Evolutionary conservation across 2,797 vertebrate species (phyloP).

Genomic region (Pseudochromis fuscus): DNA sequence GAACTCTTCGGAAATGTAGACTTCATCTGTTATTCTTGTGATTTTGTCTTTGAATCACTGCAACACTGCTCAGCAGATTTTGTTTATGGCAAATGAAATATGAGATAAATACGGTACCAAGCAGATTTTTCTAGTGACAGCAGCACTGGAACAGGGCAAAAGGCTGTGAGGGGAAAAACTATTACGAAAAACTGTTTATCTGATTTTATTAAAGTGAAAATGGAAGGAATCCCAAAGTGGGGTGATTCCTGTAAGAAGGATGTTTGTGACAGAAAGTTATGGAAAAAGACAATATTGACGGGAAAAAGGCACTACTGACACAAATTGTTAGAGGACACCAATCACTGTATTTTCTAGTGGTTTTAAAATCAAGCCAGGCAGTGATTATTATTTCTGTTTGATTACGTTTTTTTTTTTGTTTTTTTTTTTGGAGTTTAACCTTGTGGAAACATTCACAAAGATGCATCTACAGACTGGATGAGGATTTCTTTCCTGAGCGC

Average conservation of each 20-base stretch:
- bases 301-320: neutral
- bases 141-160: neutral
- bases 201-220: neutral
- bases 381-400: neutral
- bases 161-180: constrained; percentile 1
- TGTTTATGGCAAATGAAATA: constrained; percentile 18
- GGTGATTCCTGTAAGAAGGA: neutral
- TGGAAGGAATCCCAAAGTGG: neutral
- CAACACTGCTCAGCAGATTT: neutral
- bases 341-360: no score
- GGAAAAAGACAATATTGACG: constrained; percentile 2
- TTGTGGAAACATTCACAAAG: constrained; percentile 4
- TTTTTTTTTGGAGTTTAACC: neutral
- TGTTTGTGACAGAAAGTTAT: neutral
- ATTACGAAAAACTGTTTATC: constrained; percentile 12
- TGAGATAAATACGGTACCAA: neutral
- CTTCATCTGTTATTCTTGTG: neutral
- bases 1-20: neutral
- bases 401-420: neutral
- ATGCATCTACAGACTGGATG: neutral
- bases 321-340: neutral
- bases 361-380: neutral
- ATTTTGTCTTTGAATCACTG: neutral
- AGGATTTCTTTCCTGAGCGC: neutral
- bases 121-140: neutral